A percentile compares a stretch with the other conserved stretches of the same genome.
phyloP scores from a whole-genome alignment of 2,888 invertebrate genomes.

The Ligdia adustata region DNA sequence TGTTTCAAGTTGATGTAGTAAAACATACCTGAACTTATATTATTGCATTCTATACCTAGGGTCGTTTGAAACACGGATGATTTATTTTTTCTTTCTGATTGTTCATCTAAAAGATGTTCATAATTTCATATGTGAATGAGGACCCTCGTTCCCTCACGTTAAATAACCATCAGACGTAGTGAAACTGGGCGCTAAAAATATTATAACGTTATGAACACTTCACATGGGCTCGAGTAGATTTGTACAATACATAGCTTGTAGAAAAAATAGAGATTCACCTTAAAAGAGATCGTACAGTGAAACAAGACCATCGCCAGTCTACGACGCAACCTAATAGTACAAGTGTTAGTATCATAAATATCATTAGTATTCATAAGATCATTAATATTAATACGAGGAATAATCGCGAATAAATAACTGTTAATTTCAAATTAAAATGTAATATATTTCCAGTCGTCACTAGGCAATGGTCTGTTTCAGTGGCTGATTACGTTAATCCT shows the following conservation, averaged over 20 bases:
- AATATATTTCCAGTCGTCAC: conserved; percentile 39
- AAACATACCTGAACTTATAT: no score
- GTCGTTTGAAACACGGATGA: no score
- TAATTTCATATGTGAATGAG: no score
- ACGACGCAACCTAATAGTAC: conserved; percentile 11
- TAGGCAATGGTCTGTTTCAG: conserved; percentile 80
- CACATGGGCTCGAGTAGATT: conserved; percentile 76
- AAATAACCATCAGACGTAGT: conserved; percentile 16
- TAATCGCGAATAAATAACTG: conserved; percentile 23
- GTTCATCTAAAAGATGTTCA: no score
- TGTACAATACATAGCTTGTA: conserved; percentile 77
- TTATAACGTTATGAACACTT: conserved; percentile 62
- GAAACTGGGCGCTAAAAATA: conserved; percentile 22
- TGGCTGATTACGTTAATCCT: conserved; percentile 68
- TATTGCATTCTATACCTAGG: no score
- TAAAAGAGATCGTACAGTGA: conserved; percentile 80
- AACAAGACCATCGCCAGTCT: conserved; percentile 76
- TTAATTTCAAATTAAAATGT: conserved; percentile 26
- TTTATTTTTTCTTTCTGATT: no score
- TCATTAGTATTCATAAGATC: conserved; percentile 27
- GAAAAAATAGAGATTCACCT: conserved; percentile 84
- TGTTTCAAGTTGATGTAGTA: no score
- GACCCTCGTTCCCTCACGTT: conserved; percentile 27
- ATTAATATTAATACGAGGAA: conserved; percentile 19
- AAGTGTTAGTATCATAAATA: conserved; percentile 18